Evolutionary conservation across 1,140 invertebrate genomes (phyloP).

Genomic region (Drosophila aff.): DNA sequence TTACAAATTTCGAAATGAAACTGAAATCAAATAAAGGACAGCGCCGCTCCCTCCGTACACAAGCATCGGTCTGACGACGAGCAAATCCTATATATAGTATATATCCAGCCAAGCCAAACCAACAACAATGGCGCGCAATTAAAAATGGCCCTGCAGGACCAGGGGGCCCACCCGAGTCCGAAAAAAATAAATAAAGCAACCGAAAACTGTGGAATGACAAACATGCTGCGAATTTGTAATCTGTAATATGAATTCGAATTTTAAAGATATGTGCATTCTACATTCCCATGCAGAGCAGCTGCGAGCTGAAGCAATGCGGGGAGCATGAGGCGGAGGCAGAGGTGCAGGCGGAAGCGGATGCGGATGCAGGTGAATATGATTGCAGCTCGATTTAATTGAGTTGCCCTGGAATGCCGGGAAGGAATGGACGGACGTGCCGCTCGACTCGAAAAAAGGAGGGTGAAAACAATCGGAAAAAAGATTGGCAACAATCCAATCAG

Average conservation of each 20-base stretch:
- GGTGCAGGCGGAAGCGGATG: slow-evolving; percentile 9
- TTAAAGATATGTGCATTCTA: slow-evolving; percentile 48
- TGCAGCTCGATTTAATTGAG: slow-evolving; percentile 79
- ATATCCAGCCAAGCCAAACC: slow-evolving; percentile 33
- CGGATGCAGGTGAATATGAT: slow-evolving; percentile 68
- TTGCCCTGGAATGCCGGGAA: slow-evolving; percentile 53
- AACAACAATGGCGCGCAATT: slow-evolving; percentile 78
- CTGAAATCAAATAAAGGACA: slow-evolving; percentile 82
- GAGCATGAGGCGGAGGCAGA: slow-evolving; percentile 27
- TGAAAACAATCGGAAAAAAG: slow-evolving; percentile 43
- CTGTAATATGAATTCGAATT: slow-evolving; percentile 75
- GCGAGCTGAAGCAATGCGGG: slow-evolving; percentile 41
- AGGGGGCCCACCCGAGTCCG: not conserved
- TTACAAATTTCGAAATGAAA: slow-evolving; percentile 82
- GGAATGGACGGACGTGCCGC: slow-evolving; percentile 10
- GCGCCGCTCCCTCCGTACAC: slow-evolving; percentile 17
- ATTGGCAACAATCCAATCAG: slow-evolving; percentile 77
- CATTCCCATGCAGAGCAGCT: slow-evolving; percentile 31
- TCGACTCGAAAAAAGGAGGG: slow-evolving; percentile 10
- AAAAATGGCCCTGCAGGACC: slow-evolving; percentile 66
- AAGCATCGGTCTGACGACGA: slow-evolving; percentile 34
- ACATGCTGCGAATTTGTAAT: slow-evolving; percentile 83
- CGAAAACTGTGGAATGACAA: slow-evolving; percentile 70
- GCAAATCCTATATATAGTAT: slow-evolving; percentile 16
- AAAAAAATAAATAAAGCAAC: slow-evolving; percentile 46